Evolutionary conservation across 2,888 invertebrate genomes (phyloP).

Genomic region (Osmoderma eremita): DNA sequence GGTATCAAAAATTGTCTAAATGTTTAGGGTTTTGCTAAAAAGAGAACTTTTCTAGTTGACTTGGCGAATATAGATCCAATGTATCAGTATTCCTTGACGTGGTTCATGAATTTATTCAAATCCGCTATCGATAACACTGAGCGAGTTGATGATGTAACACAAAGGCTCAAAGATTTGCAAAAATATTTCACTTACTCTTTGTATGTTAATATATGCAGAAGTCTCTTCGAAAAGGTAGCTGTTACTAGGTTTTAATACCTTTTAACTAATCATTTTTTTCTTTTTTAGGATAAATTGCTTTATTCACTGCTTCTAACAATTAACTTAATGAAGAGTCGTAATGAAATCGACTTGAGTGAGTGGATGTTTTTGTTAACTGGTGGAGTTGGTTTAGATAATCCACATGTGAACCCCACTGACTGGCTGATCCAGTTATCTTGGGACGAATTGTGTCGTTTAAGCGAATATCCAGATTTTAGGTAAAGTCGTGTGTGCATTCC

Average conservation of each 20-base stretch:
- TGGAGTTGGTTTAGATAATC: conserved; percentile 82
- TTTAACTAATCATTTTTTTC: too few relatives aligned
- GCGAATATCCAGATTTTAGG: conserved; percentile 66
- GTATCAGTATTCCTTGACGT: conserved; percentile 95
- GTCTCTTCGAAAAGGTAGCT: conserved; percentile 88
- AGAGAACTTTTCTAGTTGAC: conserved; percentile 69
- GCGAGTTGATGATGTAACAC: conserved; percentile 81
- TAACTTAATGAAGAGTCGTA: conserved; percentile 73
- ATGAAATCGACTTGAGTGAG: conserved; percentile 71
- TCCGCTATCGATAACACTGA: conserved; percentile 88
- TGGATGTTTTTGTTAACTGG: conserved; percentile 92
- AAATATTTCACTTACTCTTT: conserved; percentile 88
- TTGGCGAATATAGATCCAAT: conserved; percentile 94
- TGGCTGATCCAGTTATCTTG: conserved; percentile 80
- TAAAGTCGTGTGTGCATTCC: conserved; percentile 45
- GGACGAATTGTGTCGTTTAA: conserved; percentile 79
- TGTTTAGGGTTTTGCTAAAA: too few relatives aligned
- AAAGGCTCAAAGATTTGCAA: conserved; percentile 78
- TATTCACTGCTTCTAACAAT: conserved; percentile 82
- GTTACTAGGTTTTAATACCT: too few relatives aligned
- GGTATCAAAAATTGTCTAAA: conserved; percentile 68
- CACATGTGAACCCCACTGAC: conserved; percentile 72
- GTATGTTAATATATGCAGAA: conserved; percentile 91
- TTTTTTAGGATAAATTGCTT: conserved; percentile 83
- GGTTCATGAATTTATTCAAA: conserved; percentile 92